Base-by-base conservation (phyloP, 1,140 invertebrate genomes). In the Conus betulinus region DNA sequence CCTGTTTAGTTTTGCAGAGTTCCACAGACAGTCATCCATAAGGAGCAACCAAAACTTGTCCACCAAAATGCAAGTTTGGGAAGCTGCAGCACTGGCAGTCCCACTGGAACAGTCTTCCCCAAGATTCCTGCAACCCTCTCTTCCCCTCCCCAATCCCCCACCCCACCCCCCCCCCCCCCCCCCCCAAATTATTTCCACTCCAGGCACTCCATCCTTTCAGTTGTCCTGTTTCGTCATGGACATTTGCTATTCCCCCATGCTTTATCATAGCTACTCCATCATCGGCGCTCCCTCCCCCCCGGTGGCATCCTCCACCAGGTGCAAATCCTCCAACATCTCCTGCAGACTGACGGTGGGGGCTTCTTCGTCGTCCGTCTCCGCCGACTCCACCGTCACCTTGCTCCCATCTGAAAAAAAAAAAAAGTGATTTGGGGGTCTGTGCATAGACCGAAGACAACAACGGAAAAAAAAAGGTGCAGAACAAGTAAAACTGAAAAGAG, bases 251-350 rank as follows among this genome's bases (percentile, higher is more conserved):
- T 78, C 76, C 76, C 8, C 39, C 76, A 78, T 39, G 27, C 51
- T 11, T 20, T 39, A n/a, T 57, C 23, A 20, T 60, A 57, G 53
- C 85, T 91, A 94, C 76, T 94, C 94, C 87, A 93, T 93, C 95
- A 95, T 95, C 55, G 90, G 88, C 13, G 93, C 93, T 0, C 94
- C 95, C 25, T 93, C 95, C 25, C 89, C 94, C 0, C 94, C 95
- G 17, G 94, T 95, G 8, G 95, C 93, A 92, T 95, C 95, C 57
- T 95, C 94, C 51, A 88, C 84, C 71, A 96, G 93, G 67, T 94
- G 92, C 89, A 99, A 96, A 96, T 99, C 99, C 90, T 99, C 98
- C 88, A 99, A 95, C 99, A 99, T 99, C 96, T 99, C 99, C 89
- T 98, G 97, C 1, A 99, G 96, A n/a, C 97, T 98, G 88, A 99